Base-by-base conservation (phyloP, 2,113 vertebrate genomes). In the Xenopus laevis region DNA sequence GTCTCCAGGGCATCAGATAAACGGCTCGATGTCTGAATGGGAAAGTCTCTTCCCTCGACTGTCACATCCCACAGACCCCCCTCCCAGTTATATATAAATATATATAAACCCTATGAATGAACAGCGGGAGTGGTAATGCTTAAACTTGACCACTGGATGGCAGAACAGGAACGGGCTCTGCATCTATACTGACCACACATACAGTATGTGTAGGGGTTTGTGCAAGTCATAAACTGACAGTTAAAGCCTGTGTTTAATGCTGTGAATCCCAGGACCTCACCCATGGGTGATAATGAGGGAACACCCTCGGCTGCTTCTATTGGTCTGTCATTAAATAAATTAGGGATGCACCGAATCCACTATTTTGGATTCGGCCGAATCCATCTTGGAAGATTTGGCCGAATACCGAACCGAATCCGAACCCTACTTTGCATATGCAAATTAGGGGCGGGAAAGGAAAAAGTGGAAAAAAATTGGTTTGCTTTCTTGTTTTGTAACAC, bases 11-110 rank as follows among this genome's bases (percentile, higher is more conserved):
- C 91, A 88, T 94, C 91, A 86, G 96, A 96, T 96, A 94, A 96
- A 94, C 95, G 97, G 94, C 95, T 95, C 89, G 87, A 91, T 96
- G 95, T 98, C 95, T 94, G 93, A 93, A 84, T 95, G 95, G 86
- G 91, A 90, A 83, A 84, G 88, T 91, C 50, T 57, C 67, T 70
- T 57, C 67, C 50, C 67, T 64, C 33, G 74, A 47, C 66, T 78
- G 79, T 88, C 87, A 84, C 79, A 83, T 84, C 72, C 81, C 86
- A 82, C 81, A 77, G 86, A 82, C 84, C 83, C 82, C 23, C 78
- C 80, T 65, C 79, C 81, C 86, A 87, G 85, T 85, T 79, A 27
- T 27, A 27, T 27, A 27, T 27, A 27, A 27, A 27, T 27, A 27
- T 68, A 91, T 92, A 81, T 88, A 89, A 91, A 87, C 87, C 85